phyloP scores from a whole-genome alignment of 2,888 invertebrate genomes.

The Lamellibrachia columna region DNA sequence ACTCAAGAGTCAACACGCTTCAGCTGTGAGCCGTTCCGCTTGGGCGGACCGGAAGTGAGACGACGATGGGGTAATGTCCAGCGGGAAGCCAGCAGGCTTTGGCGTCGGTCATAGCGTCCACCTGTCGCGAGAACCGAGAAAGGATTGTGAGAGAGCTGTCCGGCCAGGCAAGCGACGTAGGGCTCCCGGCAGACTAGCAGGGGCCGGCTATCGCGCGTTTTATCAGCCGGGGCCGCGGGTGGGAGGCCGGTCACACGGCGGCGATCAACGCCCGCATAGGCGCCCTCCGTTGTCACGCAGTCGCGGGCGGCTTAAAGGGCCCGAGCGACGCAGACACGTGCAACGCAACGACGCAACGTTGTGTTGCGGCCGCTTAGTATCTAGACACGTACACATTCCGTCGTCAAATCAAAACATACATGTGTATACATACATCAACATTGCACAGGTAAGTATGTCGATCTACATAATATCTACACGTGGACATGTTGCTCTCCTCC shows the following conservation, averaged over 20 bases:
- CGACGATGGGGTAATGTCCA: not conserved
- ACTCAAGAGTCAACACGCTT: not conserved
- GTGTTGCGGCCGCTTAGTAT: not conserved
- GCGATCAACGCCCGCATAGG: not conserved
- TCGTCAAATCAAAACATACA: not conserved
- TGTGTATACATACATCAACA: not conserved
- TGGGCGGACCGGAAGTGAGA: not conserved
- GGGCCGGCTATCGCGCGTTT: not conserved
- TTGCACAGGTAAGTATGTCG: not conserved
- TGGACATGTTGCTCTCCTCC: too few relatives aligned
- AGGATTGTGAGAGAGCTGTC: not conserved
- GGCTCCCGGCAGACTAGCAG: not conserved
- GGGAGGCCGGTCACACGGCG: not conserved
- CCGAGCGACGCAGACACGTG: not conserved
- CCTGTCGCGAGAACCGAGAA: not conserved
- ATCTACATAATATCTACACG: not conserved
- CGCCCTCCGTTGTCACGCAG: not conserved
- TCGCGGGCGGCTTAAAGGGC: conserved; percentile 1
- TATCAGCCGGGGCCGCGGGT: not conserved
- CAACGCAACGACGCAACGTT: not conserved
- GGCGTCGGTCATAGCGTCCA: not conserved
- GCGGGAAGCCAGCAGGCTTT: not conserved
- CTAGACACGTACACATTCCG: not conserved
- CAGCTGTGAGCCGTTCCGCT: not conserved
- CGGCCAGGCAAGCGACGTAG: not conserved